Percentiles rank a stretch among this genome's conserved stretches.
phyloP scores from a whole-genome alignment of 2,888 invertebrate genomes.

The Himalopsyche japonica region DNA sequence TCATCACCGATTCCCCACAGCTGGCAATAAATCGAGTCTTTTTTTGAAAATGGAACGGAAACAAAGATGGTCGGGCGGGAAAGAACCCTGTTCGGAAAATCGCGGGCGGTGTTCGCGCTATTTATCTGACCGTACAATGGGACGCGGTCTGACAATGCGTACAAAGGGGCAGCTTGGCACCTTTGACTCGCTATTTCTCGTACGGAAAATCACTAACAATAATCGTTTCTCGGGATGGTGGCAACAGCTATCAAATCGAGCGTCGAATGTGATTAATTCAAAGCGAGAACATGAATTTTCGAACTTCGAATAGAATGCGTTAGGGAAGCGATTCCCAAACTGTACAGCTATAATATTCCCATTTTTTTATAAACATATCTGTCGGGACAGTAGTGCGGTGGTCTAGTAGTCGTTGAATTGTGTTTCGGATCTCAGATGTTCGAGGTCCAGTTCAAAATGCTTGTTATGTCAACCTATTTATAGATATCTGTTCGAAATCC shows the following conservation, averaged over 20 bases:
- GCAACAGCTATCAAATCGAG: not conserved
- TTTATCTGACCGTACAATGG: conserved; percentile 2
- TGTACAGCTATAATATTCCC: not conserved
- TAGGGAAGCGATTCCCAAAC: not conserved
- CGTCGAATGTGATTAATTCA: not conserved
- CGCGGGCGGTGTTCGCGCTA: not conserved
- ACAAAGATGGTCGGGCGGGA: conserved; percentile 13
- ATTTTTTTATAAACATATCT: too few species aligned
- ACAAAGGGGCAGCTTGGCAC: conserved; percentile 13
- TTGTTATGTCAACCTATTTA: too few species aligned
- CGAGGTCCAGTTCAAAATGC: too few species aligned
- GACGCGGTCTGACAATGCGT: conserved; percentile 3
- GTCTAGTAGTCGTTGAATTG: too few species aligned
- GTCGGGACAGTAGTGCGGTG: too few species aligned
- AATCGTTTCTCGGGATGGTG: not conserved
- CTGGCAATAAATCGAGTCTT: not conserved
- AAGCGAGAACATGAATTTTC: not conserved
- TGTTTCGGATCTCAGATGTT: too few species aligned
- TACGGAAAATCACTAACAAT: not conserved
- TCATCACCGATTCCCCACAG: not conserved
- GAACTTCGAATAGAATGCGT: not conserved
- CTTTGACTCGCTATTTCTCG: conserved; percentile 4
- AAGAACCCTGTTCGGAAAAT: conserved; percentile 6
- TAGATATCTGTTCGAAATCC: too few species aligned
- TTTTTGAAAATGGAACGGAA: conserved; percentile 15